Evolutionary conservation across 2,113 vertebrate species (phyloP).

Genomic region (Strigops habroptila): DNA sequence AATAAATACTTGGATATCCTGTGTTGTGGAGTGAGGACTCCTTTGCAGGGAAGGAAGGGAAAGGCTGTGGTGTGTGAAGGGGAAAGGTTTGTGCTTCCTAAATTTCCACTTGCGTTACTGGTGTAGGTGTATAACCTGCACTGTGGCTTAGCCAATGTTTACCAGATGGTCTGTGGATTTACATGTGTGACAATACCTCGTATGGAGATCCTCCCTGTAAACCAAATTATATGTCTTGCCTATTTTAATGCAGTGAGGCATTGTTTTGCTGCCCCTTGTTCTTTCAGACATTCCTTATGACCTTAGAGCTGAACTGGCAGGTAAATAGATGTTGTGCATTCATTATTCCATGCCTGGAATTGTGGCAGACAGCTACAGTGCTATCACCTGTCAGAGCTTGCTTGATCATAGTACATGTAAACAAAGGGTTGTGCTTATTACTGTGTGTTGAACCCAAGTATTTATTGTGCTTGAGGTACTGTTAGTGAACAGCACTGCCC

Average conservation of each 20-base stretch:
- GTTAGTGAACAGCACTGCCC: neutral
- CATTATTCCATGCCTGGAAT: neutral
- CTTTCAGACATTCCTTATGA: neutral
- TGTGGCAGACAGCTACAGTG: neutral
- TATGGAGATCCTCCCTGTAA: neutral
- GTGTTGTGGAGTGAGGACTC: neutral
- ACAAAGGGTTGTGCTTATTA: neutral
- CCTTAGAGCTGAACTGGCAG: neutral
- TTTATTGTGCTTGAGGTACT: neutral
- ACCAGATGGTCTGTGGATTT: neutral
- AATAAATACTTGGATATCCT: neutral
- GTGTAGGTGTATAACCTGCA: neutral
- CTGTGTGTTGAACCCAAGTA: neutral
- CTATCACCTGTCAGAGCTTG: neutral
- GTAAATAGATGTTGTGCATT: neutral
- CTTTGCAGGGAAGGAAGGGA: neutral
- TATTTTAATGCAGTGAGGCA: neutral
- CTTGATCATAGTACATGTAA: neutral
- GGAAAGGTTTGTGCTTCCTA: neutral
- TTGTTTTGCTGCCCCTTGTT: conserved; percentile 22
- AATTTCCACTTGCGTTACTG: neutral
- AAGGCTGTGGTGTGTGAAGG: neutral
- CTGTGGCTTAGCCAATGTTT: neutral
- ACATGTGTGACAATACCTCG: neutral
- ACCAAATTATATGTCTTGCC: neutral